phyloP scores from a whole-genome alignment of 2,797 vertebrate species.

The Australoheros facetus region DNA sequence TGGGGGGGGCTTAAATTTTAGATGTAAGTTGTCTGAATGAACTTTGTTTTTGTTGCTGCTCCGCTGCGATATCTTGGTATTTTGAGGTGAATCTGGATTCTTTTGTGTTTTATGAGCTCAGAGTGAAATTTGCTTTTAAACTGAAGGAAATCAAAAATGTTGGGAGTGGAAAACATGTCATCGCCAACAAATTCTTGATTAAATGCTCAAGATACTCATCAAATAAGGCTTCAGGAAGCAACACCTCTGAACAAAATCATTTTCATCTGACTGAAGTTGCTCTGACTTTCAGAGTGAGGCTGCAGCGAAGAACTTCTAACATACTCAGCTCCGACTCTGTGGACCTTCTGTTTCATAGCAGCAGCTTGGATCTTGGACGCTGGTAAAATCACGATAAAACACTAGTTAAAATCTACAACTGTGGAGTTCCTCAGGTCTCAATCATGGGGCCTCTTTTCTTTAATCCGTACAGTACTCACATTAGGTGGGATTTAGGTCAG shows the following conservation, averaged over 20 bases:
- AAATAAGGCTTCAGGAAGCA: no score
- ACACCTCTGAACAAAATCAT: no score
- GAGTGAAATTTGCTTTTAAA: not conserved
- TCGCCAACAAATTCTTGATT: no score
- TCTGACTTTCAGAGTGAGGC: no score
- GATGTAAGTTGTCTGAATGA: not conserved
- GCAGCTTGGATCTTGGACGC: not conserved
- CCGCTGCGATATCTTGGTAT: not conserved
- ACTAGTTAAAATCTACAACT: not conserved
- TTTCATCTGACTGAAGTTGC: no score
- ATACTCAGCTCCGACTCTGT: not conserved
- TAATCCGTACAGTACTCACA: no score
- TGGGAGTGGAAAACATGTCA: not conserved
- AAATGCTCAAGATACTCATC: no score
- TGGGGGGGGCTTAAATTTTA: not conserved
- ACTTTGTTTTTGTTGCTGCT: not conserved
- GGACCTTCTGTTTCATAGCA: not conserved
- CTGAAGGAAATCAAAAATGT: not conserved
- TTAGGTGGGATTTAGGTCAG: not conserved
- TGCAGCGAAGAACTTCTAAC: not conserved
- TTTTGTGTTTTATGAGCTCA: no score
- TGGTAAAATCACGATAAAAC: not conserved
- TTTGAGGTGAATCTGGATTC: no score
- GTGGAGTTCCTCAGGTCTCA: slow-evolving; percentile 20
- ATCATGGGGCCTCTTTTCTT: not conserved